Evolutionary conservation across 2,888 invertebrate species (phyloP).

Genomic region (Seira sanloemensis): DNA sequence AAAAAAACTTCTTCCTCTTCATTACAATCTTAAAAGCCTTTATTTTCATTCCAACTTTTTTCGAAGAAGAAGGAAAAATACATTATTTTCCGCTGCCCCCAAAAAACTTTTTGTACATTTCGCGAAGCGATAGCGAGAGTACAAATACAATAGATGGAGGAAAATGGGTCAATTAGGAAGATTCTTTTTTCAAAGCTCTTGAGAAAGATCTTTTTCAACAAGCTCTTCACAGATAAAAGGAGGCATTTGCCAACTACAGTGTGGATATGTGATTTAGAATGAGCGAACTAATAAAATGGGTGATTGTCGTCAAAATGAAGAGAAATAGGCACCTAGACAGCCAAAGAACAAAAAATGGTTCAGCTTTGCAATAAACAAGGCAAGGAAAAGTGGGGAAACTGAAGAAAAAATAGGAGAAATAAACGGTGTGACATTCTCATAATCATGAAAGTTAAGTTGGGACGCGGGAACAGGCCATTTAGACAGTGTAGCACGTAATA

Average conservation of each 20-base stretch:
- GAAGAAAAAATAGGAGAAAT: background rate
- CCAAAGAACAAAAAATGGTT: background rate
- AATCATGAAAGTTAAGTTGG: background rate
- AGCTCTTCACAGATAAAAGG: background rate
- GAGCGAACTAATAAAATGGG: background rate
- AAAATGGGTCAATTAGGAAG: background rate
- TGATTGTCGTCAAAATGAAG: background rate
- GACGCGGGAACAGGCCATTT: background rate
- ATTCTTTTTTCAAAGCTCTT: background rate
- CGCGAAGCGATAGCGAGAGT: background rate
- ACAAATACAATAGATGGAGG: background rate
- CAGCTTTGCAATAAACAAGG: background rate
- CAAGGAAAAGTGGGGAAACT: background rate
- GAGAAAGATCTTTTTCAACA: background rate
- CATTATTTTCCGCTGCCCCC: background rate
- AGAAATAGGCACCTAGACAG: background rate
- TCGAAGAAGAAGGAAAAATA: too few relatives aligned
- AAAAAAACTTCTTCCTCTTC: too few relatives aligned
- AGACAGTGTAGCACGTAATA: background rate
- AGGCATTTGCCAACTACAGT: background rate
- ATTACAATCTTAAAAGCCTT: background rate
- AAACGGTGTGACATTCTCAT: background rate
- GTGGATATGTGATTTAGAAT: too few relatives aligned
- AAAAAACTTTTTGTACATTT: background rate
- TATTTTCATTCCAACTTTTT: background rate